Base-by-base conservation (phyloP, 2,888 invertebrate genomes). In the Noctua fimbriata region DNA sequence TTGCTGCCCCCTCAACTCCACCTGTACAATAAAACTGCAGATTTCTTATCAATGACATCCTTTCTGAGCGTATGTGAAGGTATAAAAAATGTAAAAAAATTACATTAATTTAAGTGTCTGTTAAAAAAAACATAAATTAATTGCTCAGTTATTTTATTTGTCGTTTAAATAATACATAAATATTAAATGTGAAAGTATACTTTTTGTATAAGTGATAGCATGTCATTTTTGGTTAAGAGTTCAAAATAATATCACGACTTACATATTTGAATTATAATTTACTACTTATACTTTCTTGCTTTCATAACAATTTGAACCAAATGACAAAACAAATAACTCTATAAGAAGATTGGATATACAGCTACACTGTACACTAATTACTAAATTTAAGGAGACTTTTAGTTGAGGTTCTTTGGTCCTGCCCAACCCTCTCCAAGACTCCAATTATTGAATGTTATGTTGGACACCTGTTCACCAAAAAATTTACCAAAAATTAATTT, bases 221-320 rank as follows among this genome's bases (percentile, higher is more conserved):
- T 74, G 52, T 44, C 14, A 58, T 76, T 76, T 44, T 32, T 36
- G 10, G 10, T n/a, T 60, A 32, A n/a, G 16, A 44, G 60, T 60
- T 49, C 24, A 49, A 76, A 60, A 63, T 24, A 28, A 18, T 47
- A 58, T 24, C 21, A 16, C 6, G 12, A 32, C 12, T 10, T 24
- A 36, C 36, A 66, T 24, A 41, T 44, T 41, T 14, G 24, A 44
- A 44, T 24, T 44, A 24, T 36, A 12, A 49, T 24, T 44, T 32
- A 41, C 10, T 44, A n/a, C 21, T 21, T 65, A 65, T 28, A n/a
- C 6, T 36, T 24, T 47, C n/a, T 12, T 60, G 47, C 1, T 77
- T 76, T 76, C 32, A 76, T 28, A 76, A 2, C 9, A n/a, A 55
- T 55, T 47, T 58, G 14, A 58, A 76, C 18, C n/a, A n/a, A 77